Evolutionary conservation across 1,140 invertebrate species (phyloP).

Genomic region (Ridgeia piscesae): DNA sequence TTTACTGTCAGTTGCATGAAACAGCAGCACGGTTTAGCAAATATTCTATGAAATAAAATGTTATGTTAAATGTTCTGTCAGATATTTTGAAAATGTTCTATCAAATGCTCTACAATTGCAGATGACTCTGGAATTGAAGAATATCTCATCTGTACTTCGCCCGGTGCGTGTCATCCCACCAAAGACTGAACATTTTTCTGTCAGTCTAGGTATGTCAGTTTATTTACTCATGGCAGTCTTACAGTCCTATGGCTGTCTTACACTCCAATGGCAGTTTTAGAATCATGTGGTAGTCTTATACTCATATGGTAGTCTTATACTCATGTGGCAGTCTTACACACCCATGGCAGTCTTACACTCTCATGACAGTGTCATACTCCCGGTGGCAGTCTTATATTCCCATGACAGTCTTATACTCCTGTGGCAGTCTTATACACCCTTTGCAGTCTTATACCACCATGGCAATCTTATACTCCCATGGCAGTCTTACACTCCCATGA

Average conservation of each 20-base stretch:
- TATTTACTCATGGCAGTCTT: background rate
- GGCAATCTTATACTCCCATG: background rate
- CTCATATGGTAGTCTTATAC: background rate
- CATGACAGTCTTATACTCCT: background rate
- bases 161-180: conserved; percentile 53
- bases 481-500: background rate
- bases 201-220: conserved; percentile 47
- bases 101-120: conserved; percentile 29
- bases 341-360: background rate
- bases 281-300: background rate
- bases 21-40: too few relatives aligned
- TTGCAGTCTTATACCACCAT: too few relatives aligned
- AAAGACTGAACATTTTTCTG: conserved; percentile 48
- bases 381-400: background rate
- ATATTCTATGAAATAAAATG: background rate
- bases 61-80: background rate
- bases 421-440: background rate
- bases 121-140: conserved; percentile 54
- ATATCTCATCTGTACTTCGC: conserved; percentile 51
- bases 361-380: background rate
- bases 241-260: background rate
- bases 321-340: conserved; percentile 19
- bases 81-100: conserved; percentile 30
- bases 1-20: too few relatives aligned
- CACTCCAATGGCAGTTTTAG: background rate